phyloP scores from a whole-genome alignment of 2,797 vertebrate species.

The Heteromormyrus szaboi region DNA sequence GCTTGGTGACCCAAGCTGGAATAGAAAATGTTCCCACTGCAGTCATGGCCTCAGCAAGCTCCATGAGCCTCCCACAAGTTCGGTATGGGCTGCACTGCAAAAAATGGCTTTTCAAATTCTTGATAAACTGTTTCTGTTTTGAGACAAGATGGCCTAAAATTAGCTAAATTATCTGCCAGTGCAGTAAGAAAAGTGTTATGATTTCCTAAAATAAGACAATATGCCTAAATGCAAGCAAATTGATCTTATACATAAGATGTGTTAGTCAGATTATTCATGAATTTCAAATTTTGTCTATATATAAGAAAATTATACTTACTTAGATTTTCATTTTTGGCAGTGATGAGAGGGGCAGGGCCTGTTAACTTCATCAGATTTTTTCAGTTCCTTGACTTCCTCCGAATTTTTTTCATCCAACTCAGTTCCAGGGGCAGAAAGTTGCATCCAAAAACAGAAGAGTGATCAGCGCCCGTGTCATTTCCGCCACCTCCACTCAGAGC shows the following conservation, averaged over 20 bases:
- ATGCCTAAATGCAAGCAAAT: background rate
- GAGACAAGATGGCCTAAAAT: background rate
- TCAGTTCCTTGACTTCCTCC: background rate
- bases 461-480: background rate
- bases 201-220: background rate
- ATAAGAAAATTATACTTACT: background rate
- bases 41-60: background rate
- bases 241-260: background rate
- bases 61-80: background rate
- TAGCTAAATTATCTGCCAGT: background rate
- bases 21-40: background rate
- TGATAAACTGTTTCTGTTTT: background rate
- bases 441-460: background rate
- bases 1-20: background rate
- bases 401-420: background rate
- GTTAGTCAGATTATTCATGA: background rate
- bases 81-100: background rate
- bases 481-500: background rate
- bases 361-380: background rate
- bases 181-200: background rate
- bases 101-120: background rate
- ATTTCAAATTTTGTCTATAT: background rate
- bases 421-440: background rate
- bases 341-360: background rate
- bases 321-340: background rate